Percentiles rank a stretch among this genome's conserved stretches.
phyloP scores from a whole-genome alignment of 2,797 vertebrate species.

The Pogoniulus pusillus region DNA sequence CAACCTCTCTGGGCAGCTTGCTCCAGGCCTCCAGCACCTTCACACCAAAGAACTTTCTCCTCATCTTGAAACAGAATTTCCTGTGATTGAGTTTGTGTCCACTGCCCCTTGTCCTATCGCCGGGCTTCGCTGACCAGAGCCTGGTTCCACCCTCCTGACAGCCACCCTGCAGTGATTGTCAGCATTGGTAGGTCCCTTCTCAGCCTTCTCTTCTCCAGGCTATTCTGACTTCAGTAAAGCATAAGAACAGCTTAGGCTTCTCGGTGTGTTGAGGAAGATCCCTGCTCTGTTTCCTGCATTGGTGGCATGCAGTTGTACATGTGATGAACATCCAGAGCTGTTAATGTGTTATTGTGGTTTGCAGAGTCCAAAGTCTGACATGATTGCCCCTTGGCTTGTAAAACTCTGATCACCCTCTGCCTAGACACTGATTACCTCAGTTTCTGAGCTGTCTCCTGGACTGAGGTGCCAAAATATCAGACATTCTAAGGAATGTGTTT shows the following conservation, averaged over 20 bases:
- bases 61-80: too few species aligned
- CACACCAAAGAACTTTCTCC: too few species aligned
- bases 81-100: too few species aligned
- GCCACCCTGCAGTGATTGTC: too few species aligned
- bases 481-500: neutral
- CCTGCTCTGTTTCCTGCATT: neutral
- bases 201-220: too few species aligned
- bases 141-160: too few species aligned
- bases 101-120: too few species aligned
- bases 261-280: neutral
- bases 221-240: neutral
- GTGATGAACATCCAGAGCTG: neutral
- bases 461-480: neutral
- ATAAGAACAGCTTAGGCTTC: neutral
- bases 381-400: neutral
- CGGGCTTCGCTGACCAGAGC: too few species aligned
- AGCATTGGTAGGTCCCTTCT: too few species aligned
- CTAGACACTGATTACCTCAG: neutral
- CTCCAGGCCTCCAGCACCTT: too few species aligned
- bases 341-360: neutral
- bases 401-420: neutral
- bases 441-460: neutral
- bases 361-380: neutral
- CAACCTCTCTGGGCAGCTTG: too few species aligned
- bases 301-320: neutral